A percentile compares a stretch with the other conserved stretches of the same genome.
These are phyloP conservation scores for Lepidonotus clava DNA, from an alignment of 2,888 invertebrate species.

Conservation along the genomic window DNA sequence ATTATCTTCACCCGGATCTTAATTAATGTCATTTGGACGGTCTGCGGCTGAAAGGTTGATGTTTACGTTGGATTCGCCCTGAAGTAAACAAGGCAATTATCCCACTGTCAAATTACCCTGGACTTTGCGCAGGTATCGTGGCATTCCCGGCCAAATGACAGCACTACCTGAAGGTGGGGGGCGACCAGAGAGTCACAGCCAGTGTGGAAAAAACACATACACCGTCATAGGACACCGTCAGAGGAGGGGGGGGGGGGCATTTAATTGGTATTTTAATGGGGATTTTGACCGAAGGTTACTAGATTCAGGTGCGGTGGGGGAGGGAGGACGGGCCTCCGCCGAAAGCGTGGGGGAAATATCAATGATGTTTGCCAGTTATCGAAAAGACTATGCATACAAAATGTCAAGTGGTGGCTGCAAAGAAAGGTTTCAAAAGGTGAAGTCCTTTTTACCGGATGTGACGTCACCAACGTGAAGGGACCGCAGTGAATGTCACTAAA, in stretches of 20 bases:
- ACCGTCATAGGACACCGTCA: no score
- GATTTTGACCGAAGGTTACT: not conserved
- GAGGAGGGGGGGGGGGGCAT: no score
- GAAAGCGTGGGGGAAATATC: not conserved
- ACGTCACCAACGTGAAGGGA: not conserved
- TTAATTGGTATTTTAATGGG: not conserved
- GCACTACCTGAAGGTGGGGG: no score
- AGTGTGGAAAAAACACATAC: no score
- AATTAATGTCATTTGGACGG: not conserved
- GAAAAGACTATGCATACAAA: conserved; percentile 22
- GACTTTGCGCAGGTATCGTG: no score
- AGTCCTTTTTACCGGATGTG: not conserved
- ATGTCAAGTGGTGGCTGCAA: conserved; percentile 20
- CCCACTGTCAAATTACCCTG: not conserved
- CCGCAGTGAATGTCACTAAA: conserved; percentile 36
- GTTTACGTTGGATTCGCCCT: not conserved
- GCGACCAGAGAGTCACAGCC: no score
- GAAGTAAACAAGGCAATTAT: not conserved
- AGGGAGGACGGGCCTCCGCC: not conserved
- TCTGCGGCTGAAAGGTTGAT: not conserved
- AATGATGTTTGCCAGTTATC: not conserved
- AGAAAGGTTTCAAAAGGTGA: not conserved
- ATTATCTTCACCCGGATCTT: not conserved
- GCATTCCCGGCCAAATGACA: no score
- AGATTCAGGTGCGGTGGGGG: not conserved